phyloP scores from a whole-genome alignment of 2,797 vertebrate species.

The Thaleichthys pacificus region DNA sequence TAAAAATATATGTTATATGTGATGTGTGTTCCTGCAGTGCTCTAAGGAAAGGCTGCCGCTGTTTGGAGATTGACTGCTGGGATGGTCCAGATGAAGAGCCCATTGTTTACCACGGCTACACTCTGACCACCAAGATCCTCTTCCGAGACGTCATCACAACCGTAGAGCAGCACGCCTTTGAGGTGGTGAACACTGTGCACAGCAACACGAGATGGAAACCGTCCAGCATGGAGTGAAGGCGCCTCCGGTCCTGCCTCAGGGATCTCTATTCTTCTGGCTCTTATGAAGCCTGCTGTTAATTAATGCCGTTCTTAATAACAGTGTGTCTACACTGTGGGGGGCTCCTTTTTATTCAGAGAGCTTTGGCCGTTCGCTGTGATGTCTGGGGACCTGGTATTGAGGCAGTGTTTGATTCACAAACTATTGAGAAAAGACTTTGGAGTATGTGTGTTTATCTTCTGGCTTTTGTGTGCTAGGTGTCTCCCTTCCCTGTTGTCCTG shows the following conservation, averaged over 20 bases:
- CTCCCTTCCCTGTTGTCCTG: constrained; percentile 83
- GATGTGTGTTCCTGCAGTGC: constrained; percentile 67
- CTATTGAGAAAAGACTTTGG: not conserved
- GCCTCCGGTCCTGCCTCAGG: constrained; percentile 6
- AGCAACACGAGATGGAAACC: not conserved
- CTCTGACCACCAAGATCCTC: constrained; percentile 83
- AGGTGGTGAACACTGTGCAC: constrained; percentile 7
- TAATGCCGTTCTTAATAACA: constrained; percentile 30
- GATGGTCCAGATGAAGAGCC: constrained; percentile 81
- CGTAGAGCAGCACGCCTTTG: constrained; percentile 60
- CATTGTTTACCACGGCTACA: constrained; percentile 85
- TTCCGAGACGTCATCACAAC: constrained; percentile 83
- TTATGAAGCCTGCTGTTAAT: constrained; percentile 32
- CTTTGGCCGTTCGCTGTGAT: constrained; percentile 33
- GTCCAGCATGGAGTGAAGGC: not conserved
- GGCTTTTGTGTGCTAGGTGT: constrained; percentile 67
- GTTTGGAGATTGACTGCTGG: constrained; percentile 91
- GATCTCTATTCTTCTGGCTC: constrained; percentile 16
- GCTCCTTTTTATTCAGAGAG: constrained; percentile 31
- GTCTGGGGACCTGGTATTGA: constrained; percentile 5
- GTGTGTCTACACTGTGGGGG: constrained; percentile 24
- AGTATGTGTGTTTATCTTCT: constrained; percentile 19
- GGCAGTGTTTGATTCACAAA: not conserved
- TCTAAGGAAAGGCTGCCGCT: constrained; percentile 86
- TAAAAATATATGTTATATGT: not conserved